Evolutionary conservation across 2,888 invertebrate genomes (phyloP), one percentile per base, ranked within the genome.

Genomic region (Eupithecia dodoneata): DNA sequence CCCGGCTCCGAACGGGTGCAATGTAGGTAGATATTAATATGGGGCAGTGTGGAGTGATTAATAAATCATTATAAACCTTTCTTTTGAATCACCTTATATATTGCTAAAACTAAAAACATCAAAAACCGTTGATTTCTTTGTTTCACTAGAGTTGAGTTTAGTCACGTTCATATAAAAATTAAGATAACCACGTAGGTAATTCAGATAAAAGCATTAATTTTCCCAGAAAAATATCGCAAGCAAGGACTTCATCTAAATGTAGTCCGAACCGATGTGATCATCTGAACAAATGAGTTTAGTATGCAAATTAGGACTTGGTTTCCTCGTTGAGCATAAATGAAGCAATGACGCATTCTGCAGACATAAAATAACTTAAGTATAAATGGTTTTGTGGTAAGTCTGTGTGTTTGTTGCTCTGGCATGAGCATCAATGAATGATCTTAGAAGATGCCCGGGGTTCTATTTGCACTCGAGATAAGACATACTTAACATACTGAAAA

Each of bases 281-380:
- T 72, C 74, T 52, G 73, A 77, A 76, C 63, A 73, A 80, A 80
- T 80, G 76, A 45, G 59, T 47, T 76, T 69, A 75, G 72, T 75
- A 81, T 80, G 80, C 44, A 73, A 80, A 81, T 79, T 15, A 5
- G 45, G 45, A 75, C 72, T 75, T 15, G 65, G 74, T 79, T 79
- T 80, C 80, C 78, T 79, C 70, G 66, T 78, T 72, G 73, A 42
- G 69, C 44, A 55, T 72, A 63, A 71, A 75, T 76, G 71, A 65
- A 73, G 71, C 65, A 76, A 73, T 72, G 59, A 42, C 63, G 63
- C 63, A 63, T 63, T 18, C 30, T 63, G 18, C 30, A 63, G 30
- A 3, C 9, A 18, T 63, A 30, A 59, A 18, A 18, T 18, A 9
- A 18, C 59, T 0, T 30, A 30, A 30, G 30, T 18, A 18, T n/a